Percentiles rank a stretch among this genome's conserved stretches.
Conservation (phyloP, 37 sponge, comb jelly and placozoan genomes). For the Mnemiopsis leidyi region DNA sequence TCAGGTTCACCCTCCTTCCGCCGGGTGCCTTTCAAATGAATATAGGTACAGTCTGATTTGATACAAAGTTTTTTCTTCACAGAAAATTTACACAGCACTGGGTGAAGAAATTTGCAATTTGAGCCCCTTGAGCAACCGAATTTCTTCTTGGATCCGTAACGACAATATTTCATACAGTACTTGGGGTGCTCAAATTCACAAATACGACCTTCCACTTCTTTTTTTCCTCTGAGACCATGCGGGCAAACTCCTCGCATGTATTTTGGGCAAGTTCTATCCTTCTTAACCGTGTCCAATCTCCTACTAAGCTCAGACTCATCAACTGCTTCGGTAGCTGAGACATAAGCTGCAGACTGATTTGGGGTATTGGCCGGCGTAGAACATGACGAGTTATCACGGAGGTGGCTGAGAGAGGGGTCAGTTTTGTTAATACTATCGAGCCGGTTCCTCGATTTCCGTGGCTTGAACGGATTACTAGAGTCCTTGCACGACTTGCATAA, state of each 20-base stretch:
- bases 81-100: background rate
- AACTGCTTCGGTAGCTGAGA: background rate
- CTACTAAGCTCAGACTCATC: background rate
- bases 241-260: background rate
- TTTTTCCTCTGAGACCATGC: background rate
- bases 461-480: background rate
- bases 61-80: background rate
- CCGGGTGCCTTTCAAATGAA: background rate
- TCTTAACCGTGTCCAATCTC: background rate
- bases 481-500: too few species aligned
- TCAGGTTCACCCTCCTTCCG: background rate
- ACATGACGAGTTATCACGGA: constrained; percentile 4
- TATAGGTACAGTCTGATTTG: background rate
- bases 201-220: background rate
- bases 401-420: background rate
- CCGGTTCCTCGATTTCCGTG: background rate
- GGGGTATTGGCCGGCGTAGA: background rate
- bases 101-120: background rate
- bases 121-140: background rate
- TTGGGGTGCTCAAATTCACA: background rate
- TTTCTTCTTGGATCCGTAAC: background rate
- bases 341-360: background rate
- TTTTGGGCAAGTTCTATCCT: background rate
- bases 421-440: background rate
- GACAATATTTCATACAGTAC: background rate